Percentiles rank a stretch among this genome's conserved stretches.
These are phyloP conservation scores for Rotaria sp. DNA, from an alignment of 2,888 invertebrate genomes.

Conservation along the genomic window DNA sequence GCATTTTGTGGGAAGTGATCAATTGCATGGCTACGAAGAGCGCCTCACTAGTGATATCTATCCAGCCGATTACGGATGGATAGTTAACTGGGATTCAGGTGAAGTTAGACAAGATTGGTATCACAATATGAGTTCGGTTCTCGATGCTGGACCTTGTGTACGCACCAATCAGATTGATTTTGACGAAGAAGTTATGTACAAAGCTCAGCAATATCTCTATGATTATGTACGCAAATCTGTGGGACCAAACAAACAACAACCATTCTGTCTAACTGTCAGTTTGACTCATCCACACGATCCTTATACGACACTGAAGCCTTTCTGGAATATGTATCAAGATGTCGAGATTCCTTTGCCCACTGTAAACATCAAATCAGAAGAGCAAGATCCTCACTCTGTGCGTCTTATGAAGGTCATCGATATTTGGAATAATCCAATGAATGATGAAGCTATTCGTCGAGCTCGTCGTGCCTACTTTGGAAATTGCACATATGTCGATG, in stretches of 20 bases:
- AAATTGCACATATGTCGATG: conserved; percentile 43
- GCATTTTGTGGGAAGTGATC: background rate
- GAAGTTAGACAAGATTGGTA: background rate
- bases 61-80: background rate
- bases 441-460: background rate
- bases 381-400: background rate
- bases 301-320: background rate
- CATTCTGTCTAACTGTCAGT: background rate
- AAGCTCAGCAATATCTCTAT: background rate
- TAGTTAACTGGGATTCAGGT: background rate
- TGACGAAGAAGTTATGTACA: background rate
- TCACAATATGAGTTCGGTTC: background rate
- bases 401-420: background rate
- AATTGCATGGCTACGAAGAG: background rate
- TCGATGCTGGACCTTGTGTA: background rate
- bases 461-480: conserved; percentile 43
- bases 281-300: conserved; percentile 10
- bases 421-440: background rate
- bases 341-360: background rate
- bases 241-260: background rate
- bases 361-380: no score
- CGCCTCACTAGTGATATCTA: background rate
- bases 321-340: background rate
- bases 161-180: background rate
- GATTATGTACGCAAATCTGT: background rate